phyloP scores from a whole-genome alignment of 2,888 invertebrate species.

The Corbicula japonica region DNA sequence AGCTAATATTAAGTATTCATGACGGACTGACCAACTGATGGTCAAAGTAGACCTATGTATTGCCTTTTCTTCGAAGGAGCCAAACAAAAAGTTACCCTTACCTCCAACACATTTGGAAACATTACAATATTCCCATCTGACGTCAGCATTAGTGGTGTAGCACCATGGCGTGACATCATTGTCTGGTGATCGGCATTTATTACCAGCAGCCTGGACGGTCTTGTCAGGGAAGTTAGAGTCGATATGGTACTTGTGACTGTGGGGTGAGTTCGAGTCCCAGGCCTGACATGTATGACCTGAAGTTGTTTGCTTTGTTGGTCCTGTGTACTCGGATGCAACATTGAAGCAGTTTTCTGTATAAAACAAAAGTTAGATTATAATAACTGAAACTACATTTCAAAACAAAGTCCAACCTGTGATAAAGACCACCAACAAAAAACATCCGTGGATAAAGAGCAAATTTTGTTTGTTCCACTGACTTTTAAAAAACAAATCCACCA shows the following conservation, averaged over 20 bases:
- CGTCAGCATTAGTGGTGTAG: constrained; percentile 25
- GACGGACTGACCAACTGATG: too few relatives aligned
- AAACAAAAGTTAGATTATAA: neutral
- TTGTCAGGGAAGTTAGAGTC: constrained; percentile 24
- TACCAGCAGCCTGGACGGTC: constrained; percentile 22
- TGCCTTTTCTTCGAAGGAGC: too few relatives aligned
- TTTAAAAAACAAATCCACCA: too few relatives aligned
- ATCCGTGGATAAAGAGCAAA: too few relatives aligned
- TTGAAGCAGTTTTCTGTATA: constrained; percentile 42
- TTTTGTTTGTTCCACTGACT: too few relatives aligned
- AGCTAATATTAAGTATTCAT: too few relatives aligned
- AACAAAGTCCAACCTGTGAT: too few relatives aligned
- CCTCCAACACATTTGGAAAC: constrained; percentile 22
- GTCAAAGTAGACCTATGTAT: too few relatives aligned
- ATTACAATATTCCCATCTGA: constrained; percentile 36
- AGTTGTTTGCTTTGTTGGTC: constrained; percentile 5
- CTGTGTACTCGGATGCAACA: constrained; percentile 41
- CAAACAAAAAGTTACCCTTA: neutral
- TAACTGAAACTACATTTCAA: too few relatives aligned
- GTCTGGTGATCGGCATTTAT: constrained; percentile 34
- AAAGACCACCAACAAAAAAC: too few relatives aligned
- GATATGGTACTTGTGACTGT: constrained; percentile 33
- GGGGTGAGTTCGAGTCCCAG: constrained; percentile 22
- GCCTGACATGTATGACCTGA: constrained; percentile 33
- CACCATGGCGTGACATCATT: constrained; percentile 32